Conservation (phyloP, 2,888 invertebrate genomes). For the Tipula helvola region DNA sequence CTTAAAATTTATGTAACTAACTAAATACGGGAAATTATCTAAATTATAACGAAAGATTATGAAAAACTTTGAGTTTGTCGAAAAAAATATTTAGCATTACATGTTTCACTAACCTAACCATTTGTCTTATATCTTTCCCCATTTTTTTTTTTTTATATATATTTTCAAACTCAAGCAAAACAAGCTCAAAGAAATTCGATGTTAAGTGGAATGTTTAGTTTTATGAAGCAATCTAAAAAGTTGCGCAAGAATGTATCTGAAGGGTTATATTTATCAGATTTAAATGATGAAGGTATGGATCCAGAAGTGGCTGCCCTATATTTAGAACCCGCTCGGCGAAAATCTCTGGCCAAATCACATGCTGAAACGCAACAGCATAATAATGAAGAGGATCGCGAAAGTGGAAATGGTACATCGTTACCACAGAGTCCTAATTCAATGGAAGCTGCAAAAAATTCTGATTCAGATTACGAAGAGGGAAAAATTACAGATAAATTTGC, state of each 20-base stretch:
- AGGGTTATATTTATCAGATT: constrained; percentile 83
- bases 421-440: constrained; percentile 88
- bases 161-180: constrained; percentile 17
- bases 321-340: constrained; percentile 45
- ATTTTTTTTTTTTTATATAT: neutral
- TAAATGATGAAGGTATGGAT: constrained; percentile 78
- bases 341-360: constrained; percentile 12
- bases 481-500: constrained; percentile 43
- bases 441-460: constrained; percentile 64
- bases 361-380: neutral
- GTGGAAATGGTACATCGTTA: constrained; percentile 90
- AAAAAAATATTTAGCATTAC: neutral
- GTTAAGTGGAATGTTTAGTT: constrained; percentile 84
- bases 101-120: neutral
- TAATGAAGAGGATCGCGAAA: constrained; percentile 85
- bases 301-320: constrained; percentile 86
- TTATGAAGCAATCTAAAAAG: constrained; percentile 67
- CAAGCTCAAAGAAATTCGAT: constrained; percentile 48
- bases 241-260: constrained; percentile 44
- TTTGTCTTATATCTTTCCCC: neutral
- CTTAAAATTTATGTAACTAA: neutral
- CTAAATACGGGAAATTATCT: neutral
- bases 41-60: neutral
- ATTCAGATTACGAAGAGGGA: constrained; percentile 72
- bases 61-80: neutral